These are phyloP conservation scores for Nanorana parkeri DNA, from an alignment of 2,113 vertebrate genomes.

Conservation along the genomic window DNA sequence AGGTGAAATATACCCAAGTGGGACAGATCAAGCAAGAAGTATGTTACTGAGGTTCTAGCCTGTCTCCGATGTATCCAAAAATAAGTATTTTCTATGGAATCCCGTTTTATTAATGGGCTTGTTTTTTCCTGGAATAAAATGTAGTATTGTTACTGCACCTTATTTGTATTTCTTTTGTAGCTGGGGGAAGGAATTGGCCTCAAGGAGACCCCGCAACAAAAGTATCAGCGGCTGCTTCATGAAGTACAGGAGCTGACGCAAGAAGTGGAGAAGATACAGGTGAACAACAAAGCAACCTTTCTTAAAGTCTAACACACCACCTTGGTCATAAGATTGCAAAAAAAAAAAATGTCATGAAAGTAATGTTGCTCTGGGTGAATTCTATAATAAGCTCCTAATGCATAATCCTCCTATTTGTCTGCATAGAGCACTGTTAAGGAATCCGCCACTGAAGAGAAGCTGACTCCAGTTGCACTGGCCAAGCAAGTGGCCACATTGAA, in stretches of 20 bases:
- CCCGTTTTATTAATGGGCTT: no score
- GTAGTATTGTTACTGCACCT: neutral
- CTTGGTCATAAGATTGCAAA: no score
- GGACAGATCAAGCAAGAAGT: no score
- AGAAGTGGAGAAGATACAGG: slow-evolving; percentile 92
- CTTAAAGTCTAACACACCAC: no score
- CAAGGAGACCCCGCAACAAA: slow-evolving; percentile 94
- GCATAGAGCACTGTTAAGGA: slow-evolving; percentile 82
- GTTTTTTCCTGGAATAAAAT: no score
- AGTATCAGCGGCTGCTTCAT: slow-evolving; percentile 90
- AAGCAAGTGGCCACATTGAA: slow-evolving; percentile 89
- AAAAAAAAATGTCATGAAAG: no score
- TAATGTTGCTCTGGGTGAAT: neutral
- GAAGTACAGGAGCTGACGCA: slow-evolving; percentile 91
- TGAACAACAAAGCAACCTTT: slow-evolving; percentile 56
- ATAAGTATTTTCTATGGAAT: no score
- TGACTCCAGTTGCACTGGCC: slow-evolving; percentile 87
- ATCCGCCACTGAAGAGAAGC: slow-evolving; percentile 84
- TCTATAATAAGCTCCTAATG: neutral
- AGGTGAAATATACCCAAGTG: no score
- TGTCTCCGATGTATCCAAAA: no score
- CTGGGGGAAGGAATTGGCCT: slow-evolving; percentile 86
- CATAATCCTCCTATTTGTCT: no score
- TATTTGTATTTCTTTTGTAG: slow-evolving; percentile 63
- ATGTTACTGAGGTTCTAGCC: no score